Evolutionary conservation across 2,888 invertebrate genomes (phyloP).

Genomic region (Prenolepis imparis): DNA sequence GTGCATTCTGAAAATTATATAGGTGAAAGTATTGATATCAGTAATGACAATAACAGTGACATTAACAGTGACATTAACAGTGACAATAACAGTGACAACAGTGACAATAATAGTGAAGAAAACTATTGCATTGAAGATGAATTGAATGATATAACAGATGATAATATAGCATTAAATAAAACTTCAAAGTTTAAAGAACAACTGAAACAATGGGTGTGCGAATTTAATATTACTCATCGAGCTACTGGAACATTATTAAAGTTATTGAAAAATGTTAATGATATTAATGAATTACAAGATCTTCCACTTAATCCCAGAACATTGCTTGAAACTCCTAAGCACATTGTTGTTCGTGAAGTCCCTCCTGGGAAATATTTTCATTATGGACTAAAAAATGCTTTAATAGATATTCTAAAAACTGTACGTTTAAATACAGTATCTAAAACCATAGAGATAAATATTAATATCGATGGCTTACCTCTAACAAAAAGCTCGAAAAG

Average conservation of each 20-base stretch:
- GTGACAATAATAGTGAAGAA: neutral
- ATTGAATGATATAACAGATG: neutral
- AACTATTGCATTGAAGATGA: neutral
- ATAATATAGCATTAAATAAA: neutral
- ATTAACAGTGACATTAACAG: too few species aligned
- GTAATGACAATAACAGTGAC: too few species aligned
- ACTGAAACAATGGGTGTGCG: neutral
- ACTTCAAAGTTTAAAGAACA: neutral
- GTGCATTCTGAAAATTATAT: too few species aligned
- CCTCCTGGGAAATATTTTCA: constrained; percentile 2
- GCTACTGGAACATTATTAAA: constrained; percentile 4
- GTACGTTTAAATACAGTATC: neutral
- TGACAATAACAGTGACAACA: too few species aligned
- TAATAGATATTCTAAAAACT: neutral
- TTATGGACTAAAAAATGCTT: constrained; percentile 1
- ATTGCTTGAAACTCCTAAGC: neutral
- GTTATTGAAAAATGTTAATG: neutral
- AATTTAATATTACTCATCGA: constrained; percentile 11
- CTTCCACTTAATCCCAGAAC: constrained; percentile 3
- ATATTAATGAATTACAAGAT: neutral
- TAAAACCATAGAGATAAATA: neutral
- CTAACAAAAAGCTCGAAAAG: neutral
- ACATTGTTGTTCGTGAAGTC: neutral
- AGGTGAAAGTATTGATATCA: too few species aligned
- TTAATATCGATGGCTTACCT: neutral